phyloP scores from a whole-genome alignment of 2,113 vertebrate genomes.

The Scolopax mira region DNA sequence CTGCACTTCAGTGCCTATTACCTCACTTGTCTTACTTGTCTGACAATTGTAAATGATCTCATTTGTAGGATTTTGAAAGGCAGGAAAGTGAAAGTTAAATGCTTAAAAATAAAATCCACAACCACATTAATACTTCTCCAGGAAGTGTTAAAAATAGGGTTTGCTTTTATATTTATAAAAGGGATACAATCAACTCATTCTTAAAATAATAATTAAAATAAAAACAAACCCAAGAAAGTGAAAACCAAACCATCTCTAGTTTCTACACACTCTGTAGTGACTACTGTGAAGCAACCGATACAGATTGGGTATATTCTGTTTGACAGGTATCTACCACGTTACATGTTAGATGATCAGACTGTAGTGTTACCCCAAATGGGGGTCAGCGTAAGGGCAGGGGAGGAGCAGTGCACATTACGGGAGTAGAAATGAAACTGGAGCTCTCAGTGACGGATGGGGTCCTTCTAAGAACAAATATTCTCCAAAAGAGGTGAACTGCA shows the following conservation, averaged over 20 bases:
- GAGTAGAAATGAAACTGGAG: constrained; percentile 72
- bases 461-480: constrained; percentile 74
- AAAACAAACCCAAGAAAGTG: constrained; percentile 2
- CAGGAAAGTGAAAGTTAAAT: constrained; percentile 60
- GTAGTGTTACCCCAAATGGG: constrained; percentile 70
- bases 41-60: constrained; percentile 72
- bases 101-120: constrained; percentile 72
- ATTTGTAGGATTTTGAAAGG: constrained; percentile 64
- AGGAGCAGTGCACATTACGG: constrained; percentile 59
- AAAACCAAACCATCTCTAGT: constrained; percentile 53
- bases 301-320: constrained; percentile 72
- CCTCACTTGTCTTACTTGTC: constrained; percentile 71
- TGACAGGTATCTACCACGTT: constrained; percentile 75
- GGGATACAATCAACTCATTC: constrained; percentile 70
- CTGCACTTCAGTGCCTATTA: constrained; percentile 72
- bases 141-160: constrained; percentile 75
- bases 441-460: constrained; percentile 60
- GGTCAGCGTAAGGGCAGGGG: constrained; percentile 63
- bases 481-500: constrained; percentile 61
- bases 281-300: constrained; percentile 73
- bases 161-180: constrained; percentile 75
- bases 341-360: constrained; percentile 78
- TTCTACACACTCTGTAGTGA: constrained; percentile 73
- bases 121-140: constrained; percentile 67
- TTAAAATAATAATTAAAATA: constrained; percentile 67